These are phyloP conservation scores for Aporophyla lueneburgensis DNA, from an alignment of 2,888 invertebrate species.

Conservation along the genomic window DNA sequence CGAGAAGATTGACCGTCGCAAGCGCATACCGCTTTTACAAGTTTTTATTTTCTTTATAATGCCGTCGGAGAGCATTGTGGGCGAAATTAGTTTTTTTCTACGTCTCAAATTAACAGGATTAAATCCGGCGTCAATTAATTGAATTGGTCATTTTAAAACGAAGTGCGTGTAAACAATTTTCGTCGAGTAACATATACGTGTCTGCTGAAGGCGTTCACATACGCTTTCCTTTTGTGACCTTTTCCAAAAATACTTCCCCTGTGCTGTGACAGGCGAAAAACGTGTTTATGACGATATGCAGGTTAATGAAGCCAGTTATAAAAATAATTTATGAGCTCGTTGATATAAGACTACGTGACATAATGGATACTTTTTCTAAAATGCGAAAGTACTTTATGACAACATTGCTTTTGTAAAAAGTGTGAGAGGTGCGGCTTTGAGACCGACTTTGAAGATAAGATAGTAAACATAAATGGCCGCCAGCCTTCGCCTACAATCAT, in stretches of 20 bases:
- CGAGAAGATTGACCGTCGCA: slow-evolving; percentile 76
- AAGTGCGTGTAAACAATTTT: slow-evolving; percentile 56
- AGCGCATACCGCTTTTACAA: slow-evolving; percentile 70
- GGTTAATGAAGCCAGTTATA: slow-evolving; percentile 70
- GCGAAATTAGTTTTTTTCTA: slow-evolving; percentile 64
- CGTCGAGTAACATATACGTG: slow-evolving; percentile 44
- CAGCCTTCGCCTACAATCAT: slow-evolving; percentile 48
- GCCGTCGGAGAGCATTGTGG: slow-evolving; percentile 50
- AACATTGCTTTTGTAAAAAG: slow-evolving; percentile 41
- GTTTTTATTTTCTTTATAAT: slow-evolving; percentile 66
- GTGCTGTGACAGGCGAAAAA: slow-evolving; percentile 70
- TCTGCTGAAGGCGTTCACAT: slow-evolving; percentile 54
- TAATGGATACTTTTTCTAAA: slow-evolving; percentile 66
- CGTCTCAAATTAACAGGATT: slow-evolving; percentile 61
- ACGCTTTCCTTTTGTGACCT: slow-evolving; percentile 86
- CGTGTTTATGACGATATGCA: slow-evolving; percentile 71
- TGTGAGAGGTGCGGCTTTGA: slow-evolving; percentile 41
- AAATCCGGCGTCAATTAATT: slow-evolving; percentile 59
- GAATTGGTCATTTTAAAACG: slow-evolving; percentile 50
- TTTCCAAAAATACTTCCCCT: slow-evolving; percentile 75
- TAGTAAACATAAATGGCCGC: slow-evolving; percentile 32
- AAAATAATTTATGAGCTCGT: slow-evolving; percentile 62
- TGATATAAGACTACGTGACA: slow-evolving; percentile 63
- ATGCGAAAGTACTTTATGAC: slow-evolving; percentile 50
- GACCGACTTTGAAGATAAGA: slow-evolving; percentile 54